Evolutionary conservation across 2,888 invertebrate genomes (phyloP).

Genomic region (Mythimna impura): DNA sequence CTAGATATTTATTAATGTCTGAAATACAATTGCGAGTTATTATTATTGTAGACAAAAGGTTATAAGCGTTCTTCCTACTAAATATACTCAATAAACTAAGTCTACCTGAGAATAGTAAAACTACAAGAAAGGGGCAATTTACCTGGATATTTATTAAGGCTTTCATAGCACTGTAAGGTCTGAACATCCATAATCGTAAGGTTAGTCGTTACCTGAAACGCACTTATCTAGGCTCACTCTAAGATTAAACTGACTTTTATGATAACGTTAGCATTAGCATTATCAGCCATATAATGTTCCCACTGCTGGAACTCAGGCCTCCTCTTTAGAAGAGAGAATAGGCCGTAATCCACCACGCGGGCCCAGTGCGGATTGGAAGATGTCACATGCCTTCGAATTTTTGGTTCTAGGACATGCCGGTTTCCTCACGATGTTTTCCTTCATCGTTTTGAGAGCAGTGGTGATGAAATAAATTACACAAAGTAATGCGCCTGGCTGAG

Average conservation of each 20-base stretch:
- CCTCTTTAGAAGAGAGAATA: too few relatives aligned
- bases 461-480: too few relatives aligned
- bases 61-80: slow-evolving; percentile 11
- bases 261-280: not conserved
- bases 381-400: too few relatives aligned
- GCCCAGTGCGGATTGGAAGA: too few relatives aligned
- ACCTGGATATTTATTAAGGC: slow-evolving; percentile 22
- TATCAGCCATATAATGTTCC: too few relatives aligned
- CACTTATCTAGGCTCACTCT: not conserved
- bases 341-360: too few relatives aligned
- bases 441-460: too few relatives aligned
- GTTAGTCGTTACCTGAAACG: not conserved
- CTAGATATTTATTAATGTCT: not conserved
- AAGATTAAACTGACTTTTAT: not conserved
- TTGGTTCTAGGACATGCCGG: too few relatives aligned
- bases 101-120: slow-evolving; percentile 12
- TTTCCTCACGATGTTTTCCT: too few relatives aligned
- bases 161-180: not conserved
- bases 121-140: slow-evolving; percentile 16
- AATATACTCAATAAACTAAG: slow-evolving; percentile 24
- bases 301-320: too few relatives aligned
- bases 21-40: slow-evolving; percentile 20
- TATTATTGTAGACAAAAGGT: slow-evolving; percentile 29
- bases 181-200: slow-evolving; percentile 4
- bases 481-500: too few relatives aligned